Conservation (phyloP, 2,888 invertebrate species). For the Pyrgus malvae region DNA sequence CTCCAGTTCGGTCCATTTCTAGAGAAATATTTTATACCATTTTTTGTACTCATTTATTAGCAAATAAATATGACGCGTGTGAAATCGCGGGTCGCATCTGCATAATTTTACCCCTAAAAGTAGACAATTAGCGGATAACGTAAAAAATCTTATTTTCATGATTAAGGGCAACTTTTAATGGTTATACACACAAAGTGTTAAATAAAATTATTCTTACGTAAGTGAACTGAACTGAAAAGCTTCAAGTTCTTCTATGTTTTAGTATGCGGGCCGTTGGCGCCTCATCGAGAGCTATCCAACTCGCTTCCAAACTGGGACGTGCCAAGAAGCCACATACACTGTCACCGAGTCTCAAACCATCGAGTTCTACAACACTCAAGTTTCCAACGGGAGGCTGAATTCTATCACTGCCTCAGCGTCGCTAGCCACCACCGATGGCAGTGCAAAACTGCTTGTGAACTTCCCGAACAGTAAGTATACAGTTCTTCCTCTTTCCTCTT, state of each 20-base stretch:
- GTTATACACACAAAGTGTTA: no score
- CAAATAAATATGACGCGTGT: no score
- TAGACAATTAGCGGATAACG: no score
- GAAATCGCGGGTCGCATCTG: no score
- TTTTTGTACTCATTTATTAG: no score
- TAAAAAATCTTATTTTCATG: no score
- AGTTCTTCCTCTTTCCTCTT: neutral
- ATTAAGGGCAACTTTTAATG: no score
- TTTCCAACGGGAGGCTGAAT: constrained; percentile 63
- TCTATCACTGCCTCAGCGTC: constrained; percentile 75
- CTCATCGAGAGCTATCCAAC: constrained; percentile 83
- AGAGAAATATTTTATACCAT: no score
- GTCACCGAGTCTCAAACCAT: constrained; percentile 40
- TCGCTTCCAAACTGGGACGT: constrained; percentile 81
- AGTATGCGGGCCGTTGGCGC: constrained; percentile 77
- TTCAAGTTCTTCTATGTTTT: constrained; percentile 30
- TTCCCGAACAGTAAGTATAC: constrained; percentile 73
- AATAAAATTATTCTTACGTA: no score
- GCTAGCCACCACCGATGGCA: constrained; percentile 57
- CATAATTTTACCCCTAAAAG: no score
- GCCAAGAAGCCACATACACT: constrained; percentile 81
- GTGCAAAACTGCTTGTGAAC: constrained; percentile 76
- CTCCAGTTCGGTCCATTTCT: no score
- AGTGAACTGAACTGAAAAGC: no score
- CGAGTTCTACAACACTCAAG: constrained; percentile 53